Evolutionary conservation across 2,113 vertebrate species (phyloP).

Genomic region (Pterocles gutturalis): DNA sequence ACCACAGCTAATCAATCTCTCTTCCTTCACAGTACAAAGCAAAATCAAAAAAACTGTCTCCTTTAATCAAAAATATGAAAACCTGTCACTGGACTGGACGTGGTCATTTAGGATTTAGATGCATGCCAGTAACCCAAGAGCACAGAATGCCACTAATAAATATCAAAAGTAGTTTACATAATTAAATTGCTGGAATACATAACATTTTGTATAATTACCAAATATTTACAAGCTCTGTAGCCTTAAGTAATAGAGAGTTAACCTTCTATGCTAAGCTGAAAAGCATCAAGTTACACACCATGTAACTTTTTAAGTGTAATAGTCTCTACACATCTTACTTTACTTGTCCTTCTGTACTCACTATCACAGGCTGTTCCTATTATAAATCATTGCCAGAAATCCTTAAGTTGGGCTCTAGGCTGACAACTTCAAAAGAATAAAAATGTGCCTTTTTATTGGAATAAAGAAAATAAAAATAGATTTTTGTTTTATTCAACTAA

Average conservation of each 20-base stretch:
- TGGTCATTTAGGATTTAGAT: not conserved
- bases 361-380: not conserved
- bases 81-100: not conserved
- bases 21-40: conserved; percentile 40
- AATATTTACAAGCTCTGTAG: not conserved
- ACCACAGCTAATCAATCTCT: not conserved
- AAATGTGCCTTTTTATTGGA: not conserved
- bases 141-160: not conserved
- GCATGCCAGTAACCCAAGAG: not conserved
- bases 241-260: not conserved
- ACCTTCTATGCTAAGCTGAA: not conserved
- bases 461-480: not conserved
- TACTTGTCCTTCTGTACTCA: not conserved
- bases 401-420: not conserved
- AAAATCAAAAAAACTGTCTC: conserved; percentile 38
- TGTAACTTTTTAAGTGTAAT: not conserved
- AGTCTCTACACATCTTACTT: not conserved
- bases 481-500: not conserved
- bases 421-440: not conserved
- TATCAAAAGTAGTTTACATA: not conserved
- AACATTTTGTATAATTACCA: not conserved
- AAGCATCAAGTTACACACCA: not conserved
- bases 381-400: not conserved
- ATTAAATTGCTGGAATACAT: not conserved
- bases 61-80: conserved; percentile 40